phyloP scores from a whole-genome alignment of 2,888 invertebrate species.

The Drosophila atripex region DNA sequence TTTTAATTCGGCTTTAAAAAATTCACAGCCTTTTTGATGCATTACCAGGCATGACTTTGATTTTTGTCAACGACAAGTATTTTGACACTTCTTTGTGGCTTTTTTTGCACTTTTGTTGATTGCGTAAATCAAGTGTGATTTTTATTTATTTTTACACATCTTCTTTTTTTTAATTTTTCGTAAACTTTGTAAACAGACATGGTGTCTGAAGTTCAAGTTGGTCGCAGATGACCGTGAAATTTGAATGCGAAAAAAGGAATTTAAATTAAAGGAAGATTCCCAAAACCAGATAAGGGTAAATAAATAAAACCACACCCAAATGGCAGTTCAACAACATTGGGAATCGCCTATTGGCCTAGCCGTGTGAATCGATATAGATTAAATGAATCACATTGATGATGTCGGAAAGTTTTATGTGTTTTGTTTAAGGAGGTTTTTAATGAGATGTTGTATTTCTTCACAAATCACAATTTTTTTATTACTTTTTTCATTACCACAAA shows the following conservation, averaged over 20 bases:
- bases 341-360: conserved; percentile 8
- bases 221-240: conserved; percentile 68
- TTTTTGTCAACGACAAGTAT: conserved; percentile 62
- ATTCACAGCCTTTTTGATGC: conserved; percentile 47
- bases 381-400: conserved; percentile 15
- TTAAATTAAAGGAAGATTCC: conserved; percentile 41
- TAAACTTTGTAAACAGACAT: conserved; percentile 50
- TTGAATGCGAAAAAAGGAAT: conserved; percentile 30
- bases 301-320: conserved; percentile 32
- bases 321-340: conserved; percentile 17
- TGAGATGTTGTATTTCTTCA: background rate
- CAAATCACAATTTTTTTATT: background rate
- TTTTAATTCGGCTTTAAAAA: conserved; percentile 12
- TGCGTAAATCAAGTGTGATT: conserved; percentile 73
- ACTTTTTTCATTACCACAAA: conserved; percentile 13
- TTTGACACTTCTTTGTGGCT: conserved; percentile 67
- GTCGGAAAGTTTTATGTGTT: background rate
- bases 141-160: conserved; percentile 65
- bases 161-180: conserved; percentile 49
- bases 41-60: conserved; percentile 51
- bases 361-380: conserved; percentile 8
- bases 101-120: conserved; percentile 43
- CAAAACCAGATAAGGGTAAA: conserved; percentile 12
- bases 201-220: conserved; percentile 64
- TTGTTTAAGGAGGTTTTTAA: background rate